Conservation (phyloP, 2,113 vertebrate species). For the Lampris megalopsis region DNA sequence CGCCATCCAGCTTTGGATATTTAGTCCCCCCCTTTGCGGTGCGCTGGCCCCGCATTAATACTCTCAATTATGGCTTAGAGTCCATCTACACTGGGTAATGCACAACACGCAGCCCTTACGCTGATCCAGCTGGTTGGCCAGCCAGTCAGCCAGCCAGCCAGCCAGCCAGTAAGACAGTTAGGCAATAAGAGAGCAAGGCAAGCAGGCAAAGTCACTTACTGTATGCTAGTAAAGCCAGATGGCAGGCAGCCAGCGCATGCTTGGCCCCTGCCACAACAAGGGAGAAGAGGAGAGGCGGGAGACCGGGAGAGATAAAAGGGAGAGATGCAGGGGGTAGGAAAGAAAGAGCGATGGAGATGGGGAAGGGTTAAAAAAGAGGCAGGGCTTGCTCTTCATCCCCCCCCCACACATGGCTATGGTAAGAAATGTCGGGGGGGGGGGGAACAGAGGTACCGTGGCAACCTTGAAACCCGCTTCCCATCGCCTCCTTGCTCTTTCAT, state of each 20-base stretch:
- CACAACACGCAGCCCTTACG: constrained; percentile 50
- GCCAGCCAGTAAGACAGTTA: constrained; percentile 10
- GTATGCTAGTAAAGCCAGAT: constrained; percentile 71
- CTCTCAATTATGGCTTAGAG: constrained; percentile 79
- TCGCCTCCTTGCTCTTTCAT: constrained; percentile 41
- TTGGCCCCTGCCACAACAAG: constrained; percentile 39
- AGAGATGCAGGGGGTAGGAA: constrained; percentile 20
- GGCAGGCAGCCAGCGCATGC: constrained; percentile 62
- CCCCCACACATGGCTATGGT: constrained; percentile 45
- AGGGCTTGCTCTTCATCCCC: constrained; percentile 54
- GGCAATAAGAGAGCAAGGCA: constrained; percentile 9
- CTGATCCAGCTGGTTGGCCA: constrained; percentile 55
- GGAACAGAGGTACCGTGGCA: constrained; percentile 19
- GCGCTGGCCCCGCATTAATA: constrained; percentile 68
- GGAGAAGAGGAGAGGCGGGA: constrained; percentile 1
- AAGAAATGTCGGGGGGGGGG: too few relatives aligned
- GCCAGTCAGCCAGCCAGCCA: constrained; percentile 29
- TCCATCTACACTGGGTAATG: constrained; percentile 75
- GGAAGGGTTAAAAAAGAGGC: constrained; percentile 19
- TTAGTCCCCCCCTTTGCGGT: constrained; percentile 61
- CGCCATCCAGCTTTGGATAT: constrained; percentile 66
- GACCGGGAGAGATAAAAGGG: background rate
- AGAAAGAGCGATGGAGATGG: constrained; percentile 1
- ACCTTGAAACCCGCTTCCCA: constrained; percentile 64
- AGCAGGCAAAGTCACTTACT: constrained; percentile 72